These are phyloP conservation scores for Trichonephila clavata DNA, from an alignment of 1,140 invertebrate species.

Conservation along the genomic window DNA sequence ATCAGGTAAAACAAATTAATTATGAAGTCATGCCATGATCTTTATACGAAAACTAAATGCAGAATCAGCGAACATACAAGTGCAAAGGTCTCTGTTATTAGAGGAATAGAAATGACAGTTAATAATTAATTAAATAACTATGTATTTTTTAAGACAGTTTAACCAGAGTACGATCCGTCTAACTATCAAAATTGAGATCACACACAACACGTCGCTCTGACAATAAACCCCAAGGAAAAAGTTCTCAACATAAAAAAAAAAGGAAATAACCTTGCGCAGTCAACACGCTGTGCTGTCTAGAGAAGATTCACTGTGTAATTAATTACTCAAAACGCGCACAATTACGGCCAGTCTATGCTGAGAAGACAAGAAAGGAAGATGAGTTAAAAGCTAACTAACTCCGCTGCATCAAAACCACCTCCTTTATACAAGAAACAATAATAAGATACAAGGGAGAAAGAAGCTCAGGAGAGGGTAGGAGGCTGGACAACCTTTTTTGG, in stretches of 20 bases:
- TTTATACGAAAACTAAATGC: background rate
- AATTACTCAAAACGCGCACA: constrained; percentile 39
- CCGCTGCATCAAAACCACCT: background rate
- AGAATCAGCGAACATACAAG: background rate
- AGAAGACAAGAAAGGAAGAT: constrained; percentile 20
- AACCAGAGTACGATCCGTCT: background rate
- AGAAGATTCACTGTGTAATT: background rate
- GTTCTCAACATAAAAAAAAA: background rate
- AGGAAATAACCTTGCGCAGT: background rate
- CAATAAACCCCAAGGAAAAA: background rate
- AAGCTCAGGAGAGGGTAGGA: background rate
- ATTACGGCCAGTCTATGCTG: background rate
- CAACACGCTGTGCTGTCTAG: background rate
- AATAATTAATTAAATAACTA: background rate
- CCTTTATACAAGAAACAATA: background rate
- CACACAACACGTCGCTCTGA: background rate
- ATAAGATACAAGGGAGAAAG: background rate
- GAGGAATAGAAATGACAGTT: background rate
- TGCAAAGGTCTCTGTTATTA: background rate
- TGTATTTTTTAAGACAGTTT: no score
- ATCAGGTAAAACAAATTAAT: no score
- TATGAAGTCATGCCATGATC: background rate
- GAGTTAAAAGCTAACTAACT: background rate
- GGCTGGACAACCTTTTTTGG: background rate
- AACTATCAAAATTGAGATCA: background rate